Conservation (phyloP, 2,113 vertebrate genomes). For the Hypocryptadius cinnamomeus region DNA sequence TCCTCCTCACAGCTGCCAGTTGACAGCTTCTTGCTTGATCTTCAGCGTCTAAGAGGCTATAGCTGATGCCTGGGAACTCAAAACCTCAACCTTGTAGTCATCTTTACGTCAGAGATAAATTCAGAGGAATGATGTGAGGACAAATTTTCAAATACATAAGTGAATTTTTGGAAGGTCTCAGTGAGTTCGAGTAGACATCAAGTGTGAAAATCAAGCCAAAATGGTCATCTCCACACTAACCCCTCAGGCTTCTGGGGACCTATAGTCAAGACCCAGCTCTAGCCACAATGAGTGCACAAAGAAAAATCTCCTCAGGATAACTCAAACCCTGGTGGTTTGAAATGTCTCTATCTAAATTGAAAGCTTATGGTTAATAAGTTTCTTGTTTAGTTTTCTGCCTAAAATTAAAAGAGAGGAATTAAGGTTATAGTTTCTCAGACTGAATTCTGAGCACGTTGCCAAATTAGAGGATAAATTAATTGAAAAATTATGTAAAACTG, state of each 20-base stretch:
- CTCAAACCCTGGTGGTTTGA: not conserved
- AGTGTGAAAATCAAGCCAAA: not conserved
- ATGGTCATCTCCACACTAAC: not conserved
- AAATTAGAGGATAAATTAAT: not conserved
- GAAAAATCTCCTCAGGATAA: not conserved
- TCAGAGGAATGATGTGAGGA: not conserved
- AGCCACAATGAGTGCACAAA: not conserved
- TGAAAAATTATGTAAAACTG: not conserved
- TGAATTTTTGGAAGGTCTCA: not conserved
- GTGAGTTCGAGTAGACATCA: not conserved
- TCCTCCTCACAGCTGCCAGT: not conserved
- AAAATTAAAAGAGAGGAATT: slow-evolving; percentile 11
- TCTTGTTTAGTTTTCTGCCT: not conserved
- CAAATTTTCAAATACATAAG: not conserved
- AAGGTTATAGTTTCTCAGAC: not conserved
- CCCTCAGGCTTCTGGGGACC: not conserved
- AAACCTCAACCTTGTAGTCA: not conserved
- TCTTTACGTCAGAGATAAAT: not conserved
- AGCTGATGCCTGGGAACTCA: not conserved
- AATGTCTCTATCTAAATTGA: not conserved
- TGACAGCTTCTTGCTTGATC: not conserved
- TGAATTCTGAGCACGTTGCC: not conserved
- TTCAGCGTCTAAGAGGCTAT: not conserved
- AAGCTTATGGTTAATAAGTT: not conserved
- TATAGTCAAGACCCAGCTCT: not conserved